Conservation (phyloP, 2,797 vertebrate genomes). For the Odontamblyopus lacepedii region DNA sequence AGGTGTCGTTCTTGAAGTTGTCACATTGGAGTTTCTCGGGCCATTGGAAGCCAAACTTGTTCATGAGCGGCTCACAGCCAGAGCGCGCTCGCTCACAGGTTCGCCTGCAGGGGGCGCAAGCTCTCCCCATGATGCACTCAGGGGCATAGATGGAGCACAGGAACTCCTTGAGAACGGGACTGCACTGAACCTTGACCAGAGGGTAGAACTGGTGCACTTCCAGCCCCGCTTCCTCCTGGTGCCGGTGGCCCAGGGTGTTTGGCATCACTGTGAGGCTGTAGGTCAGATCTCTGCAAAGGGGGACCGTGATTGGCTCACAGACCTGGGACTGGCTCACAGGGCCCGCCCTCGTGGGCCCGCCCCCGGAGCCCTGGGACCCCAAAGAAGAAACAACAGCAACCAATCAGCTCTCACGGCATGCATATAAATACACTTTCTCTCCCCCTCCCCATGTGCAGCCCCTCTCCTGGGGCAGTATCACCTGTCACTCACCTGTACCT, state of each 20-base stretch:
- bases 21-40: conserved; percentile 3
- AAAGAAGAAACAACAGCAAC: background rate
- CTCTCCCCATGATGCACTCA: conserved; percentile 47
- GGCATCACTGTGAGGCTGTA: conserved; percentile 44
- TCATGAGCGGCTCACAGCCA: conserved; percentile 47
- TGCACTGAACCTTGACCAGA: conserved; percentile 52
- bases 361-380: background rate
- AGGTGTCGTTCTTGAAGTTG: background rate
- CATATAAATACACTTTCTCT: too few relatives aligned
- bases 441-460: too few relatives aligned
- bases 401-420: too few relatives aligned
- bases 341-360: background rate
- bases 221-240: conserved; percentile 9
- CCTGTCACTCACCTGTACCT: too few relatives aligned
- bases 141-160: conserved; percentile 65
- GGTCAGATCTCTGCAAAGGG: conserved; percentile 26
- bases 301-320: conserved; percentile 31
- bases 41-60: conserved; percentile 15
- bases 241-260: conserved; percentile 27
- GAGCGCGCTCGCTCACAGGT: conserved; percentile 48
- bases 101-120: conserved; percentile 49
- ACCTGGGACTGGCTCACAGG: background rate
- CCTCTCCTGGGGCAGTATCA: too few relatives aligned
- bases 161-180: conserved; percentile 54
- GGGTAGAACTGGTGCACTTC: conserved; percentile 10